A percentile compares a stretch with the other conserved stretches of the same genome.
phyloP scores from a whole-genome alignment of 2,113 vertebrate species.

The Tachysurus fulvidraco region DNA sequence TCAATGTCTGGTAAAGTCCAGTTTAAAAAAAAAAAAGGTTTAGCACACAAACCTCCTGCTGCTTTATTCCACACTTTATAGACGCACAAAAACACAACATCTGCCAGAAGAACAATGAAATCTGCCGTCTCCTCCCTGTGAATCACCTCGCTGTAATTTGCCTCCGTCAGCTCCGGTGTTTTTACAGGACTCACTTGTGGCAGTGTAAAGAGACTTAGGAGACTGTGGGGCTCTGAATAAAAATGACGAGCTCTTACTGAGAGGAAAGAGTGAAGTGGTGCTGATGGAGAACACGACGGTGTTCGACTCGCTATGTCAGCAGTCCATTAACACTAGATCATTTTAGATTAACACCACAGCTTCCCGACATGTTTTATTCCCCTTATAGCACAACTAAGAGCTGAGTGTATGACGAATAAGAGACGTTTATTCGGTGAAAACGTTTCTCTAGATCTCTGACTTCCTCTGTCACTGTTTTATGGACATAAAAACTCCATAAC shows the following conservation, averaged over 20 bases:
- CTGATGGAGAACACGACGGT: not conserved
- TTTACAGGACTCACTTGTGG: not conserved
- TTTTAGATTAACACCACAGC: no score
- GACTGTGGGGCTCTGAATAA: slow-evolving; percentile 38
- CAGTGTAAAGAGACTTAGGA: not conserved
- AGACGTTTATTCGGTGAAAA: no score
- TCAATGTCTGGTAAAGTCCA: not conserved
- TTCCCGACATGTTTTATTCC: no score
- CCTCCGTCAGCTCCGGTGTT: slow-evolving; percentile 13
- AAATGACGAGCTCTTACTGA: slow-evolving; percentile 19
- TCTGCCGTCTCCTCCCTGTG: slow-evolving; percentile 4
- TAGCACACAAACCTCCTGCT: not conserved
- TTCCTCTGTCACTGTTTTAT: no score
- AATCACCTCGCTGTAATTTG: not conserved
- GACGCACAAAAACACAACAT: slow-evolving; percentile 21
- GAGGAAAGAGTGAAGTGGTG: not conserved
- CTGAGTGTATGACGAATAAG: no score
- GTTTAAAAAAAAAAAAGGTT: not conserved
- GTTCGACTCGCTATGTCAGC: not conserved
- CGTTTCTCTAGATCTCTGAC: no score
- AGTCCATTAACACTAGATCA: no score
- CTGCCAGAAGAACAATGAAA: not conserved
- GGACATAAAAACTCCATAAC: no score
- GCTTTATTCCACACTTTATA: not conserved
- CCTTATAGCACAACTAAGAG: no score